Percentiles rank a stretch among this genome's conserved stretches.
These are phyloP conservation scores for Podarcis muralis DNA, from an alignment of 2,113 vertebrate species.

Conservation along the genomic window DNA sequence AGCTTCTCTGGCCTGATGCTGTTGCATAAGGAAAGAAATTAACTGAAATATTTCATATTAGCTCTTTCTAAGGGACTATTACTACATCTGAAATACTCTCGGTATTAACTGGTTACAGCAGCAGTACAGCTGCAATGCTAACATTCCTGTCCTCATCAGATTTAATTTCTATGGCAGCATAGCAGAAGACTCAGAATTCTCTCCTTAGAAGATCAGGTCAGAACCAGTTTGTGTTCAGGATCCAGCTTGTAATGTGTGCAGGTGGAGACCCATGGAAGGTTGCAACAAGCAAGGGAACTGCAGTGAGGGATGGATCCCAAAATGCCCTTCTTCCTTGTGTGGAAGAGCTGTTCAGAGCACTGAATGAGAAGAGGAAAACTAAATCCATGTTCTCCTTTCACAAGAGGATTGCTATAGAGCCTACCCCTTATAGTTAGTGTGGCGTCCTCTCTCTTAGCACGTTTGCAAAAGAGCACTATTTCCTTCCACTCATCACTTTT, in stretches of 20 bases:
- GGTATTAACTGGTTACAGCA: background rate
- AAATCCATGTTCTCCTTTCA: background rate
- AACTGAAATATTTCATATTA: background rate
- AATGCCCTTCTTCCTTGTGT: background rate
- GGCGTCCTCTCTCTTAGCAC: too few relatives aligned
- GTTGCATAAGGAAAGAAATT: background rate
- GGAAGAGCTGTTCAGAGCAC: background rate
- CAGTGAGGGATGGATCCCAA: background rate
- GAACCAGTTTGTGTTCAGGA: background rate
- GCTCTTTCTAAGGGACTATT: background rate
- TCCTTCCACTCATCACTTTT: background rate
- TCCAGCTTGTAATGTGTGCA: background rate
- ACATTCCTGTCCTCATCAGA: slow-evolving; percentile 5
- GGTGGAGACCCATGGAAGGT: background rate
- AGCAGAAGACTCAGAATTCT: background rate
- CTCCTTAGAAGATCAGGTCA: background rate
- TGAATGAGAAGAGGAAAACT: background rate
- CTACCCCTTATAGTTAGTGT: background rate
- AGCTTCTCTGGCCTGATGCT: background rate
- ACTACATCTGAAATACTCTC: slow-evolving; percentile 19
- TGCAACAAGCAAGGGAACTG: too few relatives aligned
- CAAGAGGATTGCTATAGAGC: background rate
- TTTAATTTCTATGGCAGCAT: background rate
- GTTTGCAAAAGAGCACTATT: background rate
- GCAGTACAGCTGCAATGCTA: background rate